Percentiles rank a stretch among this genome's conserved stretches.
Evolutionary conservation across 2,888 invertebrate species (phyloP).

Genomic region (Dorcus parallelipipedus): DNA sequence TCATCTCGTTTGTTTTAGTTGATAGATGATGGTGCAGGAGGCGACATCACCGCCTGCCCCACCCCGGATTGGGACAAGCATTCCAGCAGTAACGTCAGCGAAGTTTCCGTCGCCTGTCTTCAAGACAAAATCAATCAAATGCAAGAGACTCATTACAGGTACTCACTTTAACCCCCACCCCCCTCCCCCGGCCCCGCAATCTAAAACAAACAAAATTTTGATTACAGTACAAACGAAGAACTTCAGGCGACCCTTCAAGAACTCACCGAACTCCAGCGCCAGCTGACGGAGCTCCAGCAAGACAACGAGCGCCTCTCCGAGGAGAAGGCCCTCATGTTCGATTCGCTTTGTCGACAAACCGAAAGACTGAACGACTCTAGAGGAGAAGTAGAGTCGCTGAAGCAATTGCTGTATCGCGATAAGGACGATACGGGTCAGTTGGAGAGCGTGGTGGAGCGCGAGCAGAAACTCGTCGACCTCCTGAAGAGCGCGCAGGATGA

Average conservation of each 20-base stretch:
- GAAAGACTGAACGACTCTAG: slow-evolving; percentile 87
- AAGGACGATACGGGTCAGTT: slow-evolving; percentile 54
- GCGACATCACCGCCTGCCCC: slow-evolving; percentile 62
- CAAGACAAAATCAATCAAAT: slow-evolving; percentile 92
- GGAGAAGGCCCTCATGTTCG: slow-evolving; percentile 85
- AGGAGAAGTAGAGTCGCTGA: slow-evolving; percentile 79
- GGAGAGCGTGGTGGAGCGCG: slow-evolving; percentile 68
- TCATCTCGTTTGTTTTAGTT: slow-evolving; percentile 28
- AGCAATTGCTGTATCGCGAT: slow-evolving; percentile 71
- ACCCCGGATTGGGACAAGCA: slow-evolving; percentile 91
- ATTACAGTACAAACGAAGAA: slow-evolving; percentile 79
- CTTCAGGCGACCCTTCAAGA: slow-evolving; percentile 92
- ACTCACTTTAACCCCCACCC: slow-evolving; percentile 2
- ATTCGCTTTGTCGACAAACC: slow-evolving; percentile 88
- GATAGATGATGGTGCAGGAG: slow-evolving; percentile 36
- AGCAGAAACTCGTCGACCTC: slow-evolving; percentile 79
- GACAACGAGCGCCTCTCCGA: slow-evolving; percentile 85
- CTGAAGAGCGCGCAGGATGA: slow-evolving; percentile 82
- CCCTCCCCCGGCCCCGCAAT: background rate
- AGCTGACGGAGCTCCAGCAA: slow-evolving; percentile 79
- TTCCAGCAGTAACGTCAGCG: slow-evolving; percentile 81
- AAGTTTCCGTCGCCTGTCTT: slow-evolving; percentile 86
- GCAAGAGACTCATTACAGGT: slow-evolving; percentile 85
- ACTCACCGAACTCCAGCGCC: slow-evolving; percentile 83
- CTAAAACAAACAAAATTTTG: background rate